A percentile compares a stretch with the other conserved stretches of the same genome.
Conservation (phyloP, 2,888 invertebrate genomes). For the Lampropteryx suffumata region DNA sequence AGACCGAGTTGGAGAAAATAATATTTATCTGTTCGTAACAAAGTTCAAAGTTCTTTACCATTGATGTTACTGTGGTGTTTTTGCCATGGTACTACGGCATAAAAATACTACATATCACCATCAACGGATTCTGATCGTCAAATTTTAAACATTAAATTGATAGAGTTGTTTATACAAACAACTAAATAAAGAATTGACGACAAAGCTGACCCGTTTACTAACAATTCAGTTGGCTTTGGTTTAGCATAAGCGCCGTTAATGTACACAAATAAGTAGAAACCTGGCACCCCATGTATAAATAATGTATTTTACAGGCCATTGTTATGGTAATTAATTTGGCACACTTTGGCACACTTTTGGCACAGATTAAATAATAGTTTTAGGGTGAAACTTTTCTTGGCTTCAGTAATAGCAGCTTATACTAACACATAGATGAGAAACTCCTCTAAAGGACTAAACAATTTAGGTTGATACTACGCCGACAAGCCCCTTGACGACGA, state of each 20-base stretch:
- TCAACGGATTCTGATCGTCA: no score
- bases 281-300: slow-evolving; percentile 59
- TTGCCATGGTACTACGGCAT: no score
- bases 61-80: no score
- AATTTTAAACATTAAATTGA: no score
- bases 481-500: no score
- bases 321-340: slow-evolving; percentile 75
- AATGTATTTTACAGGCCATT: slow-evolving; percentile 66
- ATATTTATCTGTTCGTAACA: no score
- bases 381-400: slow-evolving; percentile 56
- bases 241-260: slow-evolving; percentile 38
- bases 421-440: slow-evolving; percentile 7
- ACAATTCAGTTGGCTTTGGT: slow-evolving; percentile 12
- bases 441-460: background rate
- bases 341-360: slow-evolving; percentile 61
- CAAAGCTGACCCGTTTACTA: slow-evolving; percentile 5
- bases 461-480: no score
- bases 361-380: slow-evolving; percentile 23
- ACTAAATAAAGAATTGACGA: no score
- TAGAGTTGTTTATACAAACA: no score
- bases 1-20: no score
- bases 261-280: slow-evolving; percentile 56
- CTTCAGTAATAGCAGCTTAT: slow-evolving; percentile 34
- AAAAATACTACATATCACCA: no score
- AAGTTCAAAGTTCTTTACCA: no score